phyloP scores from a whole-genome alignment of 1,140 invertebrate genomes.

The Ceratosolen solmsi region DNA sequence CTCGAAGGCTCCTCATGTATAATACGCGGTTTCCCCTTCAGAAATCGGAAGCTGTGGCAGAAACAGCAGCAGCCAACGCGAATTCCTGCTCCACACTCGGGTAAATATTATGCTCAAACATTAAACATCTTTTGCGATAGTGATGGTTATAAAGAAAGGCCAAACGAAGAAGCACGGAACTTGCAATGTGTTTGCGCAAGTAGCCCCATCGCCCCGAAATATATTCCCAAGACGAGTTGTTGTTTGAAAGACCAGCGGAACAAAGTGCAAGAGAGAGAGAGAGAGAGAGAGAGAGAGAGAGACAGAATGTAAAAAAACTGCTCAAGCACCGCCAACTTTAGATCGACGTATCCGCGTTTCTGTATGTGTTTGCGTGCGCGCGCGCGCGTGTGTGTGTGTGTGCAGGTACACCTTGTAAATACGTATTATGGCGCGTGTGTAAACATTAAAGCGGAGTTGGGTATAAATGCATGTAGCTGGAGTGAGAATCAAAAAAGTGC shows the following conservation, averaged over 20 bases:
- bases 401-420: background rate
- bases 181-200: conserved; percentile 35
- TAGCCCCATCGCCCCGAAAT: conserved; percentile 19
- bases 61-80: background rate
- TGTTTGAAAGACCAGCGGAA: conserved; percentile 33
- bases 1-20: background rate
- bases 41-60: conserved; percentile 42
- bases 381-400: too few species aligned
- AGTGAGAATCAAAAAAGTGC: conserved; percentile 8
- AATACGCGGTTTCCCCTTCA: background rate
- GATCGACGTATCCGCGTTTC: background rate
- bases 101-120: conserved; percentile 68
- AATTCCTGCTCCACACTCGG: conserved; percentile 29
- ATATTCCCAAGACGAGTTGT: background rate
- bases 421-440: conserved; percentile 12
- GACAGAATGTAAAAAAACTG: too few species aligned
- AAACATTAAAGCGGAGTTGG: background rate
- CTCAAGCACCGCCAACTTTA: conserved; percentile 11
- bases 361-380: too few species aligned
- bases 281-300: too few species aligned
- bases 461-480: background rate
- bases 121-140: conserved; percentile 64
- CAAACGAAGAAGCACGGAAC: conserved; percentile 20
- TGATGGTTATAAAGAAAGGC: conserved; percentile 48
- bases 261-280: background rate